Conservation (phyloP, 2,888 invertebrate genomes). For the Macroteleia sp. region DNA sequence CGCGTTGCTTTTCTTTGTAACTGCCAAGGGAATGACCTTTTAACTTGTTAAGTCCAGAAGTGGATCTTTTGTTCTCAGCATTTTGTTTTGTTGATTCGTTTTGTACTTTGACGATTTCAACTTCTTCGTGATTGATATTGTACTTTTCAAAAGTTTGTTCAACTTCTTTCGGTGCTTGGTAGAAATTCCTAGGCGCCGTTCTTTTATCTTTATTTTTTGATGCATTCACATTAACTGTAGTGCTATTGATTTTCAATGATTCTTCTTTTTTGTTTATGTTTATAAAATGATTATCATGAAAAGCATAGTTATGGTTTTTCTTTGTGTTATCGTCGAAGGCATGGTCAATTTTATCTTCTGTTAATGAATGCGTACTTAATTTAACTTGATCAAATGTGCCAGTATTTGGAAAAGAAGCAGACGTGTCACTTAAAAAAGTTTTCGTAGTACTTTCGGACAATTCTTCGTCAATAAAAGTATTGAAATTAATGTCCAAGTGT, state of each 20-base stretch:
- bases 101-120: slow-evolving; percentile 84
- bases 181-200: slow-evolving; percentile 13
- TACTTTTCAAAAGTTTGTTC: slow-evolving; percentile 83
- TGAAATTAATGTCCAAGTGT: slow-evolving; percentile 2
- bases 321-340: too few species aligned
- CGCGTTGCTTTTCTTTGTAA: slow-evolving; percentile 63
- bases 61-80: background rate
- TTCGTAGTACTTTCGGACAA: slow-evolving; percentile 11
- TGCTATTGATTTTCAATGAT: too few species aligned
- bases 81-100: slow-evolving; percentile 66
- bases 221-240: too few species aligned
- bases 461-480: slow-evolving; percentile 23
- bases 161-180: slow-evolving; percentile 77
- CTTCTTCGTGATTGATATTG: slow-evolving; percentile 83
- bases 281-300: too few species aligned
- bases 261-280: too few species aligned
- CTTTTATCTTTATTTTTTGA: slow-evolving; percentile 24
- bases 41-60: slow-evolving; percentile 46
- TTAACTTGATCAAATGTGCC: too few species aligned
- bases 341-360: too few species aligned
- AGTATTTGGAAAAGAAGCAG: too few species aligned
- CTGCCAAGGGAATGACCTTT: slow-evolving; percentile 61
- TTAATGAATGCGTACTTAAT: too few species aligned
- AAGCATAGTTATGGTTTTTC: too few species aligned
- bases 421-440: too few species aligned